phyloP scores from a whole-genome alignment of 2,797 vertebrate genomes.

The Crocidura indochinensis region DNA sequence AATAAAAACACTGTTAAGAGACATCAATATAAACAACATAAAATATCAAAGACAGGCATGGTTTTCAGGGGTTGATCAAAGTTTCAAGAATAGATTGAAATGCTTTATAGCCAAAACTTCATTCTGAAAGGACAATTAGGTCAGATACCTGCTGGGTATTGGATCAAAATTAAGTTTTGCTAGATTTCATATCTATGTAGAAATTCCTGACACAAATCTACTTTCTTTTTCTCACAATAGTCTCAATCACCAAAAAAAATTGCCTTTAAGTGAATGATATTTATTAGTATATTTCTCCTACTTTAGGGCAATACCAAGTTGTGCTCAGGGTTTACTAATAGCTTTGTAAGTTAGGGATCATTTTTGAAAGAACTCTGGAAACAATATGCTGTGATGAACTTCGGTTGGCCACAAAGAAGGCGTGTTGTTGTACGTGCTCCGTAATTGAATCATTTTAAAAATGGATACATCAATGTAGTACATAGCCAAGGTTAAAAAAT shows the following conservation, averaged over 20 bases:
- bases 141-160: conserved; percentile 45
- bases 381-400: too few relatives aligned
- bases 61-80: conserved; percentile 31
- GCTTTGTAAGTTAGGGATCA: too few relatives aligned
- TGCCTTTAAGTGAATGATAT: conserved; percentile 41
- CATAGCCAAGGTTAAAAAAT: not conserved
- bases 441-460: not conserved
- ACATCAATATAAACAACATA: not conserved
- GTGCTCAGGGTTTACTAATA: too few relatives aligned
- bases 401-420: too few relatives aligned
- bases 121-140: conserved; percentile 73
- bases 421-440: too few relatives aligned
- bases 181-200: conserved; percentile 59
- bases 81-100: not conserved
- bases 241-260: conserved; percentile 4
- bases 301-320: too few relatives aligned
- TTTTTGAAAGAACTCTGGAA: too few relatives aligned
- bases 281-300: not conserved
- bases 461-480: conserved; percentile 37
- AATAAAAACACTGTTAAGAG: conserved; percentile 36
- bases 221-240: conserved; percentile 33
- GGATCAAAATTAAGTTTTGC: conserved; percentile 70
- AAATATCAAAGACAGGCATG: conserved; percentile 15
- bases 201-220: conserved; percentile 46
- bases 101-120: conserved; percentile 11